Evolutionary conservation across 2,797 vertebrate genomes (phyloP), one percentile per base, ranked within the genome.

Genomic region (Chrysocyon brachyurus): DNA sequence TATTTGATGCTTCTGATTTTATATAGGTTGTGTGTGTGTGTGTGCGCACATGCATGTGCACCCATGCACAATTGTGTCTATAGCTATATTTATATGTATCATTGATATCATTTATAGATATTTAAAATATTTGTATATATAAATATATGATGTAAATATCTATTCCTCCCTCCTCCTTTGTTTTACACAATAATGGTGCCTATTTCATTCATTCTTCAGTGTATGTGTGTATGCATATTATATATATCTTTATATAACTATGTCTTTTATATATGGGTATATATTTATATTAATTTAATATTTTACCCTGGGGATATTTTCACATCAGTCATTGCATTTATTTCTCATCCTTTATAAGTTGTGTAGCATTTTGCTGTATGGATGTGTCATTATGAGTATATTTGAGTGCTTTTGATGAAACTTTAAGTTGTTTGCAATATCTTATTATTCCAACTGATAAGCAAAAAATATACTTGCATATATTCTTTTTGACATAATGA

Each of bases 11-110:
- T 54, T 77, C 46, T 77, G 31, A 49, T 83, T 66, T 85, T 85
- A 66, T 85, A 49, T 66, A 66, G 21, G 31, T 52, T 75, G 22
- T 52, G 6, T 81, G 19, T 52, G 16, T 19, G 28, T 78, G 75
- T 77, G 46, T 12, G 16, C 2, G 3, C 0, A 3, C 14, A 15
- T 24, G 24, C 12, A 10, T 28, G 6, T 72, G 21, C 12, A 3
- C 36, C 10, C 19, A 22, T 3, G 12, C 28, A 72, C 70, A 40
- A 22, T 19, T 14, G 17, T n/a, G 31, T 54, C 31, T 56, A 21
- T 54, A 79, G 11, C 22, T 54, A 24, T 40, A 22, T 40, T 0
- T n/a, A n/a, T 21, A 21, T 7, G 52, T 79, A 54, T 79, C 17
- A 78, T 78, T n/a, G 17, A 14, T 56, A 22, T 33, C 52, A 79